Evolutionary conservation across 2,113 vertebrate species (phyloP), one percentile per base, ranked within the genome.

Genomic region (Otocyon megalotis): DNA sequence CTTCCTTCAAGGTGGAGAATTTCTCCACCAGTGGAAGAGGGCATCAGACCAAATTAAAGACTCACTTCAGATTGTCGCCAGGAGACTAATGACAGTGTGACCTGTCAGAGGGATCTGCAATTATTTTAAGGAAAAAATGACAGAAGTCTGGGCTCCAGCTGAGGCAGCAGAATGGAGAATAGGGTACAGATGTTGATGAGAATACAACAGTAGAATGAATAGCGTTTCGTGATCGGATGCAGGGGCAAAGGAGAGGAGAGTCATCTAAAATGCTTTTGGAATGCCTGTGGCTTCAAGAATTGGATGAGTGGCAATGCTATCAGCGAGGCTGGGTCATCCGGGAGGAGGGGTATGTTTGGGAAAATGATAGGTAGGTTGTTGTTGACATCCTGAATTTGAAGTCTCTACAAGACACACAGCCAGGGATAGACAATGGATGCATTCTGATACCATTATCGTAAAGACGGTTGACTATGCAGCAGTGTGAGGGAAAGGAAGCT

Each of bases 281-380:
- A 85, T 30, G n/a, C 13, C 67, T 83, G 79, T 28, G 76, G 48
- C 83, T 93, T 82, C 56, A 65, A 76, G 13, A 82, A 67, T 32
- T 53, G 58, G 65, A 63, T 53, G 83, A 58, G 28, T 53, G 26
- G 53, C 56, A 22, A 32, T 14, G 26, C n/a, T 26, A 50, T 50
- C 8, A 32, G 60, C n/a, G 62, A 35, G 43, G 43, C 9, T 12
- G 32, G 48, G 48, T 32, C n/a, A 76, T 32, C 69, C 26, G 32
- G 63, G 43, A 43, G 77, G 69, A 72, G 53, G 37, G 48, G 5
- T 5, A 16, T 43, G 60, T 32, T 79, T 17, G n/a, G 50, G 28
- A 17, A 37, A 35, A 88, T 60, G 84, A 76, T 16, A 67, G 35
- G 22, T 84, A 32, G 24, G 82, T 62, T 50, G 15, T 56, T 32